These are phyloP conservation scores for Cacatua alba DNA, from an alignment of 2,113 vertebrate genomes.

Conservation along the genomic window DNA sequence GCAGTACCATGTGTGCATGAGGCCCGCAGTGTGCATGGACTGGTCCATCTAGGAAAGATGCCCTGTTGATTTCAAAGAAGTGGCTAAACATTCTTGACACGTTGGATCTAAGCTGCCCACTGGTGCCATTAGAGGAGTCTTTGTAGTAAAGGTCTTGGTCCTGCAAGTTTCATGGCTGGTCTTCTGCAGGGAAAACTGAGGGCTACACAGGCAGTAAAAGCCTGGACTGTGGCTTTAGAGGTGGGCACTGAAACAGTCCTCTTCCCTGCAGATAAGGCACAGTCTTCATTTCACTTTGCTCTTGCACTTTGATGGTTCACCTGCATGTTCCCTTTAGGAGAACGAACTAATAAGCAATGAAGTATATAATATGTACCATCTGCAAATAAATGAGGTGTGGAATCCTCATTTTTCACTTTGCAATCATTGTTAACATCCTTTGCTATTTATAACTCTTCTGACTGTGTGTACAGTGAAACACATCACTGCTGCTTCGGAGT, in stretches of 20 bases:
- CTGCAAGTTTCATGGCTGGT: background rate
- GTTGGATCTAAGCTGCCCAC: too few species aligned
- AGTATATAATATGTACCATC: background rate
- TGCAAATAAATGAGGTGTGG: background rate
- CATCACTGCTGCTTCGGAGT: fast-evolving
- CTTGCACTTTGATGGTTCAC: background rate
- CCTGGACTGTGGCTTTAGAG: background rate
- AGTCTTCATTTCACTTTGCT: background rate
- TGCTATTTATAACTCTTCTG: background rate
- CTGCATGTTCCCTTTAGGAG: background rate
- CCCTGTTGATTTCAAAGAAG: fast-evolving
- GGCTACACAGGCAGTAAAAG: background rate
- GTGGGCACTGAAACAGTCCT: background rate
- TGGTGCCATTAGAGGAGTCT: background rate
- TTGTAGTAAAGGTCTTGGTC: background rate
- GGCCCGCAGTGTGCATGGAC: background rate
- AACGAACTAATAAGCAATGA: background rate
- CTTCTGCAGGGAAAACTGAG: background rate
- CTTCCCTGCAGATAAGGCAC: background rate
- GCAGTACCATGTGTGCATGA: background rate
- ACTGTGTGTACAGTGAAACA: background rate
- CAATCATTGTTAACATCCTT: background rate
- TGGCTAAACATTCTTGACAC: fast-evolving
- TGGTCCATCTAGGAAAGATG: background rate
- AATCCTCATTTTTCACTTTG: background rate